Evolutionary conservation across 2,888 invertebrate species (phyloP).

Genomic region (Atherix ibis): DNA sequence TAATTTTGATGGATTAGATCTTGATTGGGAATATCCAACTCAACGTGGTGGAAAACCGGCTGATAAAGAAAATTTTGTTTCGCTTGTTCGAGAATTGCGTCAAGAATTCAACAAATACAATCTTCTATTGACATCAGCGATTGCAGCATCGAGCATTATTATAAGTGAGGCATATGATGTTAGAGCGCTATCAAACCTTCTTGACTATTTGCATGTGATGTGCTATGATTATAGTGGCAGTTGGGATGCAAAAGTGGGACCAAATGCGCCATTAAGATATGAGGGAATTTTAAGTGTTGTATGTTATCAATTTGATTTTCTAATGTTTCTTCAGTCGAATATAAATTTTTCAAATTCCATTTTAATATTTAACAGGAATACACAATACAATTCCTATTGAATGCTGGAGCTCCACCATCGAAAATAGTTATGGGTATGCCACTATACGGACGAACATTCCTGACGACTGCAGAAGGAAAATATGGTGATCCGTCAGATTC

Average conservation of each 20-base stretch:
- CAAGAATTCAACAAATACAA: conserved; percentile 50
- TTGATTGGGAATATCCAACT: conserved; percentile 75
- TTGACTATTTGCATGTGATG: conserved; percentile 69
- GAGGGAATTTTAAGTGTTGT: conserved; percentile 48
- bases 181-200: conserved; percentile 45
- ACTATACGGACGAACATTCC: conserved; percentile 68
- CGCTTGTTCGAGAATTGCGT: conserved; percentile 60
- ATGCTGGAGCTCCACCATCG: conserved; percentile 53
- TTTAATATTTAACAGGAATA: conserved; percentile 39
- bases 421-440: conserved; percentile 73
- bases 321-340: conserved; percentile 1
- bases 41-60: conserved; percentile 55
- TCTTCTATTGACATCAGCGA: conserved; percentile 62
- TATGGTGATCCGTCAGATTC: conserved; percentile 34
- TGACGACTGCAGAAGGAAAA: conserved; percentile 27
- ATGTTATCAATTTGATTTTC: conserved; percentile 24
- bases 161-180: conserved; percentile 68
- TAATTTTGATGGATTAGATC: conserved; percentile 30
- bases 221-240: conserved; percentile 80
- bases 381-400: conserved; percentile 57
- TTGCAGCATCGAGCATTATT: conserved; percentile 60
- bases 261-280: conserved; percentile 59
- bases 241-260: conserved; percentile 60
- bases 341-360: not conserved
- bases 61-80: conserved; percentile 63